Percentiles rank a stretch among this genome's conserved stretches.
phyloP scores from a whole-genome alignment of 2,888 invertebrate genomes.

The Lordiphosa fenestrarum region DNA sequence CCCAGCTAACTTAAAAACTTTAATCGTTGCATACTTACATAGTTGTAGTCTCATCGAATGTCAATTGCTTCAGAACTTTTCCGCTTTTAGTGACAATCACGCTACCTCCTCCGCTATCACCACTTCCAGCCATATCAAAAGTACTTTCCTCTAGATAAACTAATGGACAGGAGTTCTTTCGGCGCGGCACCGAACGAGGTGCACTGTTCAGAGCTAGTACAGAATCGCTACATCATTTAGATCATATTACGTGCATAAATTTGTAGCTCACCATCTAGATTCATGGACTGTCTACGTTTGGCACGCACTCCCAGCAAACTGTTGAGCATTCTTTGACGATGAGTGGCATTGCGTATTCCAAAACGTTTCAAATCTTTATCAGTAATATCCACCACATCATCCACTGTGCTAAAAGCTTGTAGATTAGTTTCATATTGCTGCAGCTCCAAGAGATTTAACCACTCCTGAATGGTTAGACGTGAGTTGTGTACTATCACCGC shows the following conservation, averaged over 20 bases:
- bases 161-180: slow-evolving; percentile 70
- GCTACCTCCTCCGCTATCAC: slow-evolving; percentile 31
- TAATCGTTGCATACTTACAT: slow-evolving; percentile 56
- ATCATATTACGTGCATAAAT: not conserved
- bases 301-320: slow-evolving; percentile 84
- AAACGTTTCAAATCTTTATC: slow-evolving; percentile 83
- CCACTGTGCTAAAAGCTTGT: slow-evolving; percentile 61
- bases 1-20: not conserved
- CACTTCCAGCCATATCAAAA: slow-evolving; percentile 30
- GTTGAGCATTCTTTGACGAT: slow-evolving; percentile 84
- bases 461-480: slow-evolving; percentile 82
- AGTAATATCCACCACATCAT: slow-evolving; percentile 70
- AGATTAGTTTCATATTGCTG: slow-evolving; percentile 81
- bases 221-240: slow-evolving; percentile 4
- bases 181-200: slow-evolving; percentile 41
- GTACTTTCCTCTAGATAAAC: slow-evolving; percentile 47
- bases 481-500: slow-evolving; percentile 78
- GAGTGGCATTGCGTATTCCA: slow-evolving; percentile 84
- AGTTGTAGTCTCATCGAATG: slow-evolving; percentile 55
- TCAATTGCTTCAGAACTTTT: slow-evolving; percentile 55
- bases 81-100: slow-evolving; percentile 54
- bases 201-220: slow-evolving; percentile 38
- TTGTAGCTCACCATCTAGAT: slow-evolving; percentile 71
- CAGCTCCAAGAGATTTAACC: slow-evolving; percentile 84
- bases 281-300: slow-evolving; percentile 82